Conservation (phyloP, 2,113 vertebrate species). For the Salvelinus sp. region DNA sequence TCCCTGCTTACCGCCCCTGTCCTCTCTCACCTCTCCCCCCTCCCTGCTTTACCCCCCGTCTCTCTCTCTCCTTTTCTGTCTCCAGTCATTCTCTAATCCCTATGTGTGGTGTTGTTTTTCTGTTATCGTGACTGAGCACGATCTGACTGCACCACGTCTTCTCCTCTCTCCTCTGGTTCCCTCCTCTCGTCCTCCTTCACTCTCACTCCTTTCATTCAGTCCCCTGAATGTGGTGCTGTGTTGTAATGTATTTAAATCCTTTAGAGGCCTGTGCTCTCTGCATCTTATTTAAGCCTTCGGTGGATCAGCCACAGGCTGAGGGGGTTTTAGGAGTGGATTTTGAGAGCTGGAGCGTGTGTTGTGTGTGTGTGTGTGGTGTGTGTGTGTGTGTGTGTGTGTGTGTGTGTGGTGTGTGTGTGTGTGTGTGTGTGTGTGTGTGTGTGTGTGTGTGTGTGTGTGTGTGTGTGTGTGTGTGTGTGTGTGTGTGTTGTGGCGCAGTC, state of each 20-base stretch:
- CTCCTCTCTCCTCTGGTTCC: too few relatives aligned
- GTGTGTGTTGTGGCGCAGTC: not conserved
- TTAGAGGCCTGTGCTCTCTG: conserved; percentile 4
- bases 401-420: too few relatives aligned
- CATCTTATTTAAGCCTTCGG: conserved; percentile 22
- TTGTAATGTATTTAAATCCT: conserved; percentile 38
- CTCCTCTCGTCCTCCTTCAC: not conserved
- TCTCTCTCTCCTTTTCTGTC: not conserved
- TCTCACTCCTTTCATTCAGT: not conserved
- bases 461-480: not conserved
- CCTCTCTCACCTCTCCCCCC: not conserved
- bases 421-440: not conserved
- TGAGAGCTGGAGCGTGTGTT: not conserved
- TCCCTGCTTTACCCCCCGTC: not conserved
- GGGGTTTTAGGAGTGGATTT: conserved; percentile 30
- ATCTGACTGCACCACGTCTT: not conserved
- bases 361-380: too few relatives aligned
- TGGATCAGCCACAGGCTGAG: conserved; percentile 11
- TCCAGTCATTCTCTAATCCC: conserved; percentile 10
- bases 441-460: not conserved
- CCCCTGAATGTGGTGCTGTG: conserved; percentile 2
- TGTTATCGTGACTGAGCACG: conserved; percentile 24
- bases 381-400: too few relatives aligned
- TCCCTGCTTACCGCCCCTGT: not conserved
- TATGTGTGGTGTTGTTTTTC: not conserved